Conservation (phyloP, 2,888 invertebrate species). For the Rhimphoctona megacephalus region DNA sequence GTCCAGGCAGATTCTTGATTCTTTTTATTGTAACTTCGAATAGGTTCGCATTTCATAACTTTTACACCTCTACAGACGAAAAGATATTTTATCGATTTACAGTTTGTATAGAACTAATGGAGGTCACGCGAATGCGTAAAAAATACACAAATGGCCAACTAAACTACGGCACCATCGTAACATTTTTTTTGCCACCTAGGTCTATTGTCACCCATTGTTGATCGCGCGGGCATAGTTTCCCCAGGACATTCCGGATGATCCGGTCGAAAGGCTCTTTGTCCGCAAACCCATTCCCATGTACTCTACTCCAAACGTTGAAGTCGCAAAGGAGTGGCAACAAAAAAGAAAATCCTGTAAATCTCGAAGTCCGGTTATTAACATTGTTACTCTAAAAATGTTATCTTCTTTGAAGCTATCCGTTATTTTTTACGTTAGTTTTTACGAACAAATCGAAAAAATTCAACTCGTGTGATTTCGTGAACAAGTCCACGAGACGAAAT, state of each 20-base stretch:
- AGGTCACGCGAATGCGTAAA: constrained; percentile 22
- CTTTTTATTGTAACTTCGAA: neutral
- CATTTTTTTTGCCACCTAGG: constrained; percentile 23
- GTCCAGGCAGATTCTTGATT: neutral
- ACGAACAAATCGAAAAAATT: too few relatives aligned
- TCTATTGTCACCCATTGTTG: constrained; percentile 51
- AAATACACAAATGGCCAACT: constrained; percentile 8
- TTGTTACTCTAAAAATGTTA: neutral
- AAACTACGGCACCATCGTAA: constrained; percentile 35
- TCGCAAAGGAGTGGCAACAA: neutral
- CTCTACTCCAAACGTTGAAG: neutral
- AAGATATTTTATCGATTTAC: constrained; percentile 50
- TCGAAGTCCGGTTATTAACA: neutral
- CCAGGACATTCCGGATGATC: constrained; percentile 52
- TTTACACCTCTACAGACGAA: constrained; percentile 4
- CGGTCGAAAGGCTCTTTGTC: constrained; percentile 42
- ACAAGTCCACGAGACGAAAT: too few relatives aligned
- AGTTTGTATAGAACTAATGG: constrained; percentile 40
- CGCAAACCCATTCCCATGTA: constrained; percentile 5
- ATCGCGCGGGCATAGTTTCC: constrained; percentile 54
- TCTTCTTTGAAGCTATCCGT: neutral
- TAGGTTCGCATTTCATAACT: neutral
- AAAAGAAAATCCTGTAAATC: neutral
- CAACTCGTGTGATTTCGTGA: too few relatives aligned
- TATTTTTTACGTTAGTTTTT: too few relatives aligned